Percentiles rank a stretch among this genome's conserved stretches.
These are phyloP conservation scores for Aricia agestis DNA, from an alignment of 1,140 invertebrate genomes.

Conservation along the genomic window DNA sequence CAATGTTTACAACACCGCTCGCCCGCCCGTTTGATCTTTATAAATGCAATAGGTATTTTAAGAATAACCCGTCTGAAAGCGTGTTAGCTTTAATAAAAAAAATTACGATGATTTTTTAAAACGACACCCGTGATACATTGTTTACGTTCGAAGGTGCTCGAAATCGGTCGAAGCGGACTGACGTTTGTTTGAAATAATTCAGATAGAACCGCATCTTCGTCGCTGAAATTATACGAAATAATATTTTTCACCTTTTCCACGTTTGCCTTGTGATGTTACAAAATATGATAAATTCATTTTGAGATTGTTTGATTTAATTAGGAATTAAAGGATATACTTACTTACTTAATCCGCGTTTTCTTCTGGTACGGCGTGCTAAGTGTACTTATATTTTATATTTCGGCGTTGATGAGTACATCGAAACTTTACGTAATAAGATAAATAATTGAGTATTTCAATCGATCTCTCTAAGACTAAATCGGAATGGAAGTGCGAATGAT, in stretches of 20 bases:
- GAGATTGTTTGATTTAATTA: no score
- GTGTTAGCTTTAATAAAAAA: conserved; percentile 64
- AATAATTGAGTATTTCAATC: no score
- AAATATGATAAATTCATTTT: neutral
- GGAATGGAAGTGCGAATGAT: conserved; percentile 13
- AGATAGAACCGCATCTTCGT: neutral
- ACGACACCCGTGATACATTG: conserved; percentile 66
- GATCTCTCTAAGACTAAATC: neutral
- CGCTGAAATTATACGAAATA: neutral
- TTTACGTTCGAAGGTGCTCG: conserved; percentile 43
- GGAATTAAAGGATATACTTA: no score
- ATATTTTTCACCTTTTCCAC: neutral
- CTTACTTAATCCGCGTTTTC: no score
- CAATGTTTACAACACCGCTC: conserved; percentile 67
- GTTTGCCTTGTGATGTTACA: neutral
- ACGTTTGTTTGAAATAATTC: conserved; percentile 47
- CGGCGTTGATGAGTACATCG: no score
- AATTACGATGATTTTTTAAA: conserved; percentile 61
- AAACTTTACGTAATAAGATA: no score
- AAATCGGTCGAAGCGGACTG: conserved; percentile 41
- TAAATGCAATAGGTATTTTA: conserved; percentile 74
- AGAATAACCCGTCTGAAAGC: conserved; percentile 62
- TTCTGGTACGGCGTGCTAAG: no score
- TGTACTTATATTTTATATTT: no score
- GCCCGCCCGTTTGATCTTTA: conserved; percentile 71